These are phyloP conservation scores for Pachycephus smyrnensis DNA, from an alignment of 2,888 invertebrate species.

Conservation along the genomic window DNA sequence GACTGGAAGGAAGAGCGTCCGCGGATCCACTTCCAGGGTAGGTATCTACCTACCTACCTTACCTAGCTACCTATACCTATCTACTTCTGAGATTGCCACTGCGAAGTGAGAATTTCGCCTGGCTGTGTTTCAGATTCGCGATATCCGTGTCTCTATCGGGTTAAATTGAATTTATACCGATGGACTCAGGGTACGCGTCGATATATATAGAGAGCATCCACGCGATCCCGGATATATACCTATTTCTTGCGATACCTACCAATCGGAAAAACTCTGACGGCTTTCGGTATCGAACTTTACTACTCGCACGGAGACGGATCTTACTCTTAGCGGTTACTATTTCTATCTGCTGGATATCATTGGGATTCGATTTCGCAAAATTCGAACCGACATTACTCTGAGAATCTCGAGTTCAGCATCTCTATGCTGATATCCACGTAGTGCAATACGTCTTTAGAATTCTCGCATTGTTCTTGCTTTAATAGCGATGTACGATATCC, in stretches of 20 bases:
- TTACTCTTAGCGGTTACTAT: neutral
- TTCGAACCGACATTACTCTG: neutral
- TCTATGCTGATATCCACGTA: neutral
- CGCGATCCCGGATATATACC: neutral
- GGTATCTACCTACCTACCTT: neutral
- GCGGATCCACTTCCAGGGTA: conserved; percentile 18
- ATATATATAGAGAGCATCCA: neutral
- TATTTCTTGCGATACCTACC: neutral
- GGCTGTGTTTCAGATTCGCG: conserved; percentile 16
- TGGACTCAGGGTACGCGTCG: neutral
- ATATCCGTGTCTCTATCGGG: conserved; percentile 19
- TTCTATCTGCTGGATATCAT: neutral
- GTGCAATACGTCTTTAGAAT: neutral
- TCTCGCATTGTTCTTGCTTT: neutral
- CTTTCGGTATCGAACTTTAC: neutral
- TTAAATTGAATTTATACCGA: conserved; percentile 20
- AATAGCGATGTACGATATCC: neutral
- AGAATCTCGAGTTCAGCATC: neutral
- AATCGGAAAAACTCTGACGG: neutral
- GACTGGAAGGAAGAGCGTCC: conserved; percentile 3
- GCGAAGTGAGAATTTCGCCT: conserved; percentile 21
- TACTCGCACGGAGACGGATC: neutral
- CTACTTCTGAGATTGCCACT: conserved; percentile 25
- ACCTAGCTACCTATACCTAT: conserved; percentile 19
- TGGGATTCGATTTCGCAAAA: neutral